Conservation (phyloP, 1,140 invertebrate genomes). For the Carposina sasakii region DNA sequence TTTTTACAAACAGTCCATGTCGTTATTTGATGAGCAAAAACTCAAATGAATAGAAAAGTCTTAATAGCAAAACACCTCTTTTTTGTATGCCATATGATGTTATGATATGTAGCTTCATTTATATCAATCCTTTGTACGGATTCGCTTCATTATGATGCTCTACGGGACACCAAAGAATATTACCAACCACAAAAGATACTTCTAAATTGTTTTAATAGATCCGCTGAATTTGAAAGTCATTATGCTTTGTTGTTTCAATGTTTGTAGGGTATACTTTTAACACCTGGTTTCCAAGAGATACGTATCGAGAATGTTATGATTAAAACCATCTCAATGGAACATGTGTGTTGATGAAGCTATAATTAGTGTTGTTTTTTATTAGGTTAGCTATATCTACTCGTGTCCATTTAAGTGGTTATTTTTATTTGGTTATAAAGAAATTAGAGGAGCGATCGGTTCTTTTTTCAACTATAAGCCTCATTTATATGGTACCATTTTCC, state of each 20-base stretch:
- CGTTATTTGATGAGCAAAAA: constrained; percentile 3
- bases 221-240: constrained; percentile 51
- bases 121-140: constrained; percentile 35
- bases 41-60: neutral
- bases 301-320: constrained; percentile 51
- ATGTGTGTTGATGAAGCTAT: neutral
- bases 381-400: too few relatives aligned
- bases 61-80: constrained; percentile 26
- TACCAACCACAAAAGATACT: constrained; percentile 42
- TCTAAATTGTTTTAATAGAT: constrained; percentile 68
- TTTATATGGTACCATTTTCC: too few relatives aligned
- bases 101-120: constrained; percentile 64
- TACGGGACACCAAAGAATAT: constrained; percentile 46
- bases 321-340: constrained; percentile 26
- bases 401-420: too few relatives aligned
- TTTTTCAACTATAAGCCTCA: too few relatives aligned
- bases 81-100: constrained; percentile 47
- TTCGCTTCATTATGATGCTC: constrained; percentile 62
- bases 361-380: neutral
- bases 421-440: too few relatives aligned
- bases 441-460: too few relatives aligned
- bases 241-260: constrained; percentile 48
- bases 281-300: constrained; percentile 51
- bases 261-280: too few relatives aligned
- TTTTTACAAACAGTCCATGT: neutral